phyloP scores from a whole-genome alignment of 2,113 vertebrate species.

The Nipponia nippon region DNA sequence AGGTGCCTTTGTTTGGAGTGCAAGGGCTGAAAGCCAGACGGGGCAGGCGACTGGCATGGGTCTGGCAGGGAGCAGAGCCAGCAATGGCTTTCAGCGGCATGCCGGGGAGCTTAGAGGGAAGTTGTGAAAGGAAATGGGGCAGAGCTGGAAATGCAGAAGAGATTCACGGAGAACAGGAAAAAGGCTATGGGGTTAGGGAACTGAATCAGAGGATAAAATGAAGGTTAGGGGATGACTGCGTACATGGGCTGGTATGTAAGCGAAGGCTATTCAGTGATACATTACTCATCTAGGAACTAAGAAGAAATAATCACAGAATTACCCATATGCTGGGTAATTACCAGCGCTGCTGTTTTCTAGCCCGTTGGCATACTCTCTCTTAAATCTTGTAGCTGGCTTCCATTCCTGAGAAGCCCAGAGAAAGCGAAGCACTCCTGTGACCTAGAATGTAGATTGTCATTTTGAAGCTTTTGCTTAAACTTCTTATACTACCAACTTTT shows the following conservation, averaged over 20 bases:
- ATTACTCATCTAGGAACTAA: neutral
- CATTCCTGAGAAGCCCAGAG: neutral
- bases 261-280: neutral
- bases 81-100: neutral
- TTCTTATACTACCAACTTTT: neutral
- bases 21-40: neutral
- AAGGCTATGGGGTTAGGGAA: neutral
- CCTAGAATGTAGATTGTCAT: neutral
- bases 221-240: neutral
- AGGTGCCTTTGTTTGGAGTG: neutral
- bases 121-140: neutral
- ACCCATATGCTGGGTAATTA: neutral
- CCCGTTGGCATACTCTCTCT: neutral
- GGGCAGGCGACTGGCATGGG: rapidly evolving
- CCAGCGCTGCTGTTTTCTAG: neutral
- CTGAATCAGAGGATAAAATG: neutral
- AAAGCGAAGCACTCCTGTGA: neutral
- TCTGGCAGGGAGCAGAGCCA: neutral
- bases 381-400: neutral
- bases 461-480: neutral
- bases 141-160: neutral
- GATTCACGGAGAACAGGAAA: neutral
- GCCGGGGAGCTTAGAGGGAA: neutral
- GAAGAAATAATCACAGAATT: neutral
- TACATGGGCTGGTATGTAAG: neutral